These are phyloP conservation scores for Trachelus troglodyta DNA, from an alignment of 2,888 invertebrate species.

Conservation along the genomic window DNA sequence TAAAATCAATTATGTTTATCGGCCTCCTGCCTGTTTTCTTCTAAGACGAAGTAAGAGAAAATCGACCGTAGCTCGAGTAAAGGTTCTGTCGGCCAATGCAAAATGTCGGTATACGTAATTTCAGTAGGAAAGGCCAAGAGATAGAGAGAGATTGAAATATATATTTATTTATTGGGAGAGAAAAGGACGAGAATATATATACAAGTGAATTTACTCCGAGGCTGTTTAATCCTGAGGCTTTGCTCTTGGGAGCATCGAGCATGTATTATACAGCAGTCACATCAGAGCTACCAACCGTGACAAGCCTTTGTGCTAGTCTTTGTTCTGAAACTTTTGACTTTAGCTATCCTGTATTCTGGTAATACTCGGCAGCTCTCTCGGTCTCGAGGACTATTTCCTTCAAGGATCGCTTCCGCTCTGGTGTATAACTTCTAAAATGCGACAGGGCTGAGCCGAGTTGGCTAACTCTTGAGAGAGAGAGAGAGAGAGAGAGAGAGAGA, in stretches of 20 bases:
- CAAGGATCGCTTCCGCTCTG: constrained; percentile 27
- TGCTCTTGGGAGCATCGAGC: neutral
- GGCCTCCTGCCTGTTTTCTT: neutral
- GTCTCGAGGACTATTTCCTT: constrained; percentile 29
- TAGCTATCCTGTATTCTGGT: constrained; percentile 29
- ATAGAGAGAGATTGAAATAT: too few relatives aligned
- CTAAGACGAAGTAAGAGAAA: neutral
- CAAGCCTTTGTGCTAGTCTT: constrained; percentile 31
- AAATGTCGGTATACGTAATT: too few relatives aligned
- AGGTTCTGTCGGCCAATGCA: neutral
- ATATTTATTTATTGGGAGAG: too few relatives aligned
- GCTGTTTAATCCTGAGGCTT: neutral
- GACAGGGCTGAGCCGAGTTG: neutral
- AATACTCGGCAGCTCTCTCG: constrained; percentile 29
- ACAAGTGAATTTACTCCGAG: neutral
- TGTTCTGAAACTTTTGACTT: constrained; percentile 32
- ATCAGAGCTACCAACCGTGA: constrained; percentile 28
- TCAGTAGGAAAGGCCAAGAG: too few relatives aligned
- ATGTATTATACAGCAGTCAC: constrained; percentile 17
- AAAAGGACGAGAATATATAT: too few relatives aligned
- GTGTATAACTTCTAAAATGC: constrained; percentile 14
- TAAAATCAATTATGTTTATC: neutral
- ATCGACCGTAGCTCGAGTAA: neutral
- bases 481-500: neutral
- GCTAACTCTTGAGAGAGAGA: neutral